Conservation (phyloP, 2,797 vertebrate genomes). For the Heliangelus exortis region DNA sequence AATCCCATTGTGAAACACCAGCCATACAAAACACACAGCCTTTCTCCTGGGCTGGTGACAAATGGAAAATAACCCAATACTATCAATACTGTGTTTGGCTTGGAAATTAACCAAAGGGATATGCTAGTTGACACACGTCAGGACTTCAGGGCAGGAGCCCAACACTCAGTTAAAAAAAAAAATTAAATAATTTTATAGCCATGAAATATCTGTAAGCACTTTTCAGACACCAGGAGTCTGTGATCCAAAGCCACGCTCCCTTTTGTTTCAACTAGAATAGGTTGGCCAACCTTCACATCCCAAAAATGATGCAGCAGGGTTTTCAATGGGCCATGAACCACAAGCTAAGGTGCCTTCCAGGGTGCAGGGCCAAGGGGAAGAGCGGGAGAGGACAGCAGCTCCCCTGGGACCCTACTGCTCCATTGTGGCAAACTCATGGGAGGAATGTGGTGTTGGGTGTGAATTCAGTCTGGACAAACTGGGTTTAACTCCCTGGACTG, state of each 20-base stretch:
- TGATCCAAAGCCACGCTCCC: neutral
- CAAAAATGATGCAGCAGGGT: neutral
- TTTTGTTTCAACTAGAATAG: constrained; percentile 38
- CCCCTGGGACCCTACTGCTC: neutral
- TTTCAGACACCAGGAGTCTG: neutral
- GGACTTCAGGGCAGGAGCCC: neutral
- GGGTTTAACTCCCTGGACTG: neutral
- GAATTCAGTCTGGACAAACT: neutral
- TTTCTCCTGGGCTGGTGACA: neutral
- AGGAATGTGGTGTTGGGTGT: neutral
- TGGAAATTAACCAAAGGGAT: constrained; percentile 3
- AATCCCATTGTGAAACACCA: constrained; percentile 17
- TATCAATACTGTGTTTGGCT: neutral
- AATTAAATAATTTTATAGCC: neutral
- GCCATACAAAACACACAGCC: neutral
- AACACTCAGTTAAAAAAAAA: neutral
- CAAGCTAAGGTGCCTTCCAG: constrained; percentile 33
- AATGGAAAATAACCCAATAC: neutral
- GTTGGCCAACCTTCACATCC: neutral
- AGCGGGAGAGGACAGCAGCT: neutral
- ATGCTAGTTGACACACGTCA: neutral
- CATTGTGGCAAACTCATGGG: neutral
- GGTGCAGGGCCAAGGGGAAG: neutral
- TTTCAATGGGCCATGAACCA: neutral
- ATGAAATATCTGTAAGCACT: neutral